Percentiles rank a stretch among this genome's conserved stretches.
These are phyloP conservation scores for Phalacrocorax brasilianus DNA, from an alignment of 2,113 vertebrate species.

Conservation along the genomic window DNA sequence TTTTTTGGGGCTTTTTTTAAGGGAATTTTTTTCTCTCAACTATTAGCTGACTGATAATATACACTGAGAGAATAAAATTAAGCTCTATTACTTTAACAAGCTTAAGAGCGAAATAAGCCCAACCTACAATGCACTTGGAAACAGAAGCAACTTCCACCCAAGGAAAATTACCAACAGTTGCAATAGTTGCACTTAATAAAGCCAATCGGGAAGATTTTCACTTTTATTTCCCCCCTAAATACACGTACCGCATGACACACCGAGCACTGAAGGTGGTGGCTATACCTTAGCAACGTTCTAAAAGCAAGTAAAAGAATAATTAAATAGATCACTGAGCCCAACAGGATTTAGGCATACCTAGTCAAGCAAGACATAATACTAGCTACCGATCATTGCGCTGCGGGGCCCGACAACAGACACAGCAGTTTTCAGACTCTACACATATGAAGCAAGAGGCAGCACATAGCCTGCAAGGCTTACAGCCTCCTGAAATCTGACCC, in stretches of 20 bases:
- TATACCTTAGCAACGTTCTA: fast-evolving
- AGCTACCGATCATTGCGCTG: neutral
- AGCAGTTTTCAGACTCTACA: neutral
- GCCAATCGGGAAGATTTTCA: neutral
- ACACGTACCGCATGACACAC: fast-evolving
- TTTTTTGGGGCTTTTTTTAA: neutral
- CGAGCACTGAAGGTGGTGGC: fast-evolving
- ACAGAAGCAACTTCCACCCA: neutral
- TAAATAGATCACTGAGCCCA: neutral
- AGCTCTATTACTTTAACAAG: neutral
- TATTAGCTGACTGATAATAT: neutral
- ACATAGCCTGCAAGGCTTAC: neutral
- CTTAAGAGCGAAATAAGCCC: neutral
- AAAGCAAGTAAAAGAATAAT: neutral
- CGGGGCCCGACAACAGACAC: neutral
- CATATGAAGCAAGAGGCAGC: neutral
- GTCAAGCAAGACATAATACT: neutral
- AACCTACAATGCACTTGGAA: neutral
- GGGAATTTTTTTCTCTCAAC: neutral
- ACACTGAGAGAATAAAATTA: neutral
- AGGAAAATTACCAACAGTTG: neutral
- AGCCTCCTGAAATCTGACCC: neutral
- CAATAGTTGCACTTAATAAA: neutral
- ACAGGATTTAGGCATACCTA: neutral
- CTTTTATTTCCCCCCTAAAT: neutral